Percentiles rank a stretch among this genome's conserved stretches.
phyloP scores from a whole-genome alignment of 2,113 vertebrate species.

The Pica pica region DNA sequence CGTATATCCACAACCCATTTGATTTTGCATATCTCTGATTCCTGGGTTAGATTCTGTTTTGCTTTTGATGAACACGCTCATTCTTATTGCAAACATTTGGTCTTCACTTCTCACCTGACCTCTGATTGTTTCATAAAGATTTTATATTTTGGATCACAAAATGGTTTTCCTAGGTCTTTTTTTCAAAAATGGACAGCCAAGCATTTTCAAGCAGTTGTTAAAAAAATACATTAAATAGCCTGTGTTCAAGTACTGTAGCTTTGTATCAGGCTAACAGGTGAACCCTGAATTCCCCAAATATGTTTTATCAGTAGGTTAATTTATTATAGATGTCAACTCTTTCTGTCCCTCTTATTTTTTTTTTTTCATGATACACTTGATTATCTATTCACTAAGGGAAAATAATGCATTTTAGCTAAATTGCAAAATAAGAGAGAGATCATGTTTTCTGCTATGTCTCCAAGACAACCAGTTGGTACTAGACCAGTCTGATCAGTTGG shows the following conservation, averaged over 20 bases:
- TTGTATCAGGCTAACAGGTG: background rate
- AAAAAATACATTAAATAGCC: background rate
- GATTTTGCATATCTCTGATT: background rate
- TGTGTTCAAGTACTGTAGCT: background rate
- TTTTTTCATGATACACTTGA: background rate
- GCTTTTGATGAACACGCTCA: background rate
- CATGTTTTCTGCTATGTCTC: background rate
- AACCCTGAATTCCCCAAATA: background rate
- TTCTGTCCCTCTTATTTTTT: rapidly evolving
- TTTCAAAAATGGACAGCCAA: background rate
- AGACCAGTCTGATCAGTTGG: background rate
- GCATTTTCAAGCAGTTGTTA: background rate
- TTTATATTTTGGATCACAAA: background rate
- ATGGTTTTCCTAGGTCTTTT: background rate
- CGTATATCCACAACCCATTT: background rate
- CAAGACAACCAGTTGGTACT: background rate
- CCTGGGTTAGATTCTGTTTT: background rate
- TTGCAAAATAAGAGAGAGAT: background rate
- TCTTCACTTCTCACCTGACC: background rate
- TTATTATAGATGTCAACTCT: background rate
- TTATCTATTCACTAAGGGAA: background rate
- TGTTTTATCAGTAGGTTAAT: background rate
- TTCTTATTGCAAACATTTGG: background rate
- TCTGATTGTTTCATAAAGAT: background rate
- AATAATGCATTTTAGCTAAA: background rate